Evolutionary conservation across 2,888 invertebrate genomes (phyloP).

Genomic region (Tryphoninae sp.): DNA sequence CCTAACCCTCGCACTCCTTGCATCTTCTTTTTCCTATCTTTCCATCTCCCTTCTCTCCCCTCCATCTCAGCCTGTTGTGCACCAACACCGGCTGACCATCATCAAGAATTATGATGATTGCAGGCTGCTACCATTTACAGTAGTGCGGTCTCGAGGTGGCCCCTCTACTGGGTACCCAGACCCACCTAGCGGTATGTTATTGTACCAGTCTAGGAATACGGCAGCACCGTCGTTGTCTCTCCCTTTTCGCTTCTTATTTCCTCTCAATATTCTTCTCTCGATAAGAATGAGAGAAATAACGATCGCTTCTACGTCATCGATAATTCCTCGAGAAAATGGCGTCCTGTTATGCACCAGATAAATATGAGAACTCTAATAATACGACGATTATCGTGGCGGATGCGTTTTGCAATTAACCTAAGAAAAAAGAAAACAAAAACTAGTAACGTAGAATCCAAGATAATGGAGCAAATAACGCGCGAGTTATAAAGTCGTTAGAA

Average conservation of each 20-base stretch:
- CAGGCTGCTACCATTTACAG: conserved; percentile 80
- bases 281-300: conserved; percentile 16
- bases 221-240: conserved; percentile 36
- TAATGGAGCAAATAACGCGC: conserved; percentile 7
- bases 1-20: conserved; percentile 30
- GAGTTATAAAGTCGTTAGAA: neutral
- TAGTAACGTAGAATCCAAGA: too few relatives aligned
- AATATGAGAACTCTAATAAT: neutral
- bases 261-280: conserved; percentile 28
- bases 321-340: neutral
- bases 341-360: neutral
- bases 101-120: conserved; percentile 80
- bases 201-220: conserved; percentile 18
- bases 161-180: conserved; percentile 3
- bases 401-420: neutral
- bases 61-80: conserved; percentile 39
- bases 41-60: conserved; percentile 52
- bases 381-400: neutral
- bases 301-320: conserved; percentile 5
- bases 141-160: conserved; percentile 72
- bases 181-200: conserved; percentile 43
- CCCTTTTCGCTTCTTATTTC: conserved; percentile 37
- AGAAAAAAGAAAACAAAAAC: too few relatives aligned
- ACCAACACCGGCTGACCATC: conserved; percentile 70
- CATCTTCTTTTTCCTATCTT: conserved; percentile 46